Conservation (phyloP, 2,888 invertebrate species). For the Pseudococcus viburni region DNA sequence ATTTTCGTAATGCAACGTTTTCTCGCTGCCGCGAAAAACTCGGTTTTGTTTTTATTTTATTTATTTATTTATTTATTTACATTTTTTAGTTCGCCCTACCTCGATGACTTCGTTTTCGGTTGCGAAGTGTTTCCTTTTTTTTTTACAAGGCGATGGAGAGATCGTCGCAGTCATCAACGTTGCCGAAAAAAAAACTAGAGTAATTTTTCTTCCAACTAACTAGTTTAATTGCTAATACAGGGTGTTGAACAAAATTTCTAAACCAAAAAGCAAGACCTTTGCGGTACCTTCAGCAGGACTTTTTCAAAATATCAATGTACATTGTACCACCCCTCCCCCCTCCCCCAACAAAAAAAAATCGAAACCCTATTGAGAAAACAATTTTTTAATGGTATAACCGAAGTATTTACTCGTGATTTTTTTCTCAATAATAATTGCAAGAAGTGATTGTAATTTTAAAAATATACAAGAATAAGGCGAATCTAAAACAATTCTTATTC, state of each 20-base stretch:
- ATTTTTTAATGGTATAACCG: too few relatives aligned
- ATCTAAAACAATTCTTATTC: too few relatives aligned
- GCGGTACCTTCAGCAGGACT: too few relatives aligned
- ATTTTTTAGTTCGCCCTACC: not conserved
- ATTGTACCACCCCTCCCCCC: too few relatives aligned
- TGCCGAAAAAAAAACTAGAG: not conserved
- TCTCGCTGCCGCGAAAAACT: not conserved
- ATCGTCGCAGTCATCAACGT: not conserved
- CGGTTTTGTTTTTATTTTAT: not conserved
- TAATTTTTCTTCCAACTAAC: slow-evolving; percentile 36
- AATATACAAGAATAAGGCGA: too few relatives aligned
- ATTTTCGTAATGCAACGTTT: not conserved
- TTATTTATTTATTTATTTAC: not conserved
- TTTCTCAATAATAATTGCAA: too few relatives aligned
- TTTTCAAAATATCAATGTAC: too few relatives aligned
- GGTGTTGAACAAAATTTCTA: not conserved
- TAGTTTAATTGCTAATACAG: not conserved
- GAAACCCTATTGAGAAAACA: too few relatives aligned
- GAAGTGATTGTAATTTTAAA: too few relatives aligned
- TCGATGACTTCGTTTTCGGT: too few relatives aligned
- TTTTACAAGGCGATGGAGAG: not conserved
- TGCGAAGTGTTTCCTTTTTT: not conserved
- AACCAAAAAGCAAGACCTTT: not conserved
- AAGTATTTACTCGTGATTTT: too few relatives aligned
- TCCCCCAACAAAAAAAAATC: too few relatives aligned